Evolutionary conservation across 2,797 vertebrate genomes (phyloP).

Genomic region (Cottoperca gobio): DNA sequence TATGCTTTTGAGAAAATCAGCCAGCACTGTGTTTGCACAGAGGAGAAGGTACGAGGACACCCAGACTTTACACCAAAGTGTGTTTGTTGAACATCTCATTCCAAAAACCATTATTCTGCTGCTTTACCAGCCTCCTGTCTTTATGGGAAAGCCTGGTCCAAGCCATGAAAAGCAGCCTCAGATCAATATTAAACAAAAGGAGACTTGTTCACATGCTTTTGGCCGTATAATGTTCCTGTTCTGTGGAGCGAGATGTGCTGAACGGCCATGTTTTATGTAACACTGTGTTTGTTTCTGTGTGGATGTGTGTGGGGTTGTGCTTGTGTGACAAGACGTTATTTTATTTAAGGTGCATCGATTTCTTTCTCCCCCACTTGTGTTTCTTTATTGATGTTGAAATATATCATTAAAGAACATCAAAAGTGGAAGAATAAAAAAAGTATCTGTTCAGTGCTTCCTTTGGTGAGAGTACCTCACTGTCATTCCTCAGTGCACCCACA

Average conservation of each 20-base stretch:
- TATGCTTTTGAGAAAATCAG: background rate
- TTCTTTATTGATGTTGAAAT: background rate
- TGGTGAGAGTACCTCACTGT: conserved; percentile 4
- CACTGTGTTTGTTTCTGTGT: background rate
- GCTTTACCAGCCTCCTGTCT: background rate
- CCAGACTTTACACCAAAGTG: background rate
- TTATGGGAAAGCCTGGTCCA: too few relatives aligned
- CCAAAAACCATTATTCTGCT: background rate
- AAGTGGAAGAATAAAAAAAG: background rate
- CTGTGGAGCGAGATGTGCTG: background rate
- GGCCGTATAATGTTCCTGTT: background rate
- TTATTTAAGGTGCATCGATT: conserved; percentile 14
- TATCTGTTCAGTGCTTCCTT: conserved; percentile 1
- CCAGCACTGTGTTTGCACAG: background rate
- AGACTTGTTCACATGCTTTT: background rate
- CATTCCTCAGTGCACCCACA: conserved; percentile 5
- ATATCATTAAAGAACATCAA: conserved; percentile 30
- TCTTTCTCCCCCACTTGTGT: background rate
- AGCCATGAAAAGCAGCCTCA: background rate
- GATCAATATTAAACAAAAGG: background rate
- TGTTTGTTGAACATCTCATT: background rate
- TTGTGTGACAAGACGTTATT: conserved; percentile 6
- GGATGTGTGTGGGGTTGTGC: background rate
- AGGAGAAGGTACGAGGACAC: background rate
- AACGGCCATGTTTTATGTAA: conserved; percentile 10